A percentile compares a stretch with the other conserved stretches of the same genome.
phyloP scores from a whole-genome alignment of 2,888 invertebrate genomes.

The Diloba caeruleocephala region DNA sequence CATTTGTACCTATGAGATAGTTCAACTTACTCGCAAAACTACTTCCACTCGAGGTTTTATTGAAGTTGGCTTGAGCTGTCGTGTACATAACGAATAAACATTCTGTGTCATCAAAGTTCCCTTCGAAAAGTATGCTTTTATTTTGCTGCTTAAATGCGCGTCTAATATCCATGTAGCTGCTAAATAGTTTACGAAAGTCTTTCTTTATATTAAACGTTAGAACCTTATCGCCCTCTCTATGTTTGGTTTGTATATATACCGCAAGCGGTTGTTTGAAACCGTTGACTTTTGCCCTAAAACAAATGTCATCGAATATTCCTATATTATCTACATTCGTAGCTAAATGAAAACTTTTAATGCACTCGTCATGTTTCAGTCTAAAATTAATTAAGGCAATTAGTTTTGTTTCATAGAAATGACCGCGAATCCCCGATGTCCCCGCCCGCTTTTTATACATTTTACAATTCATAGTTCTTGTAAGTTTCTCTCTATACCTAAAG shows the following conservation, averaged over 20 bases:
- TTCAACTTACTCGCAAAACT: conserved; percentile 7
- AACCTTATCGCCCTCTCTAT: conserved; percentile 33
- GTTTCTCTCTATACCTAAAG: too few relatives aligned
- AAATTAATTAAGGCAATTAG: conserved; percentile 42
- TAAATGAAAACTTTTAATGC: conserved; percentile 40
- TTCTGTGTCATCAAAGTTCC: conserved; percentile 24
- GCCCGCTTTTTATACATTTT: conserved; percentile 28
- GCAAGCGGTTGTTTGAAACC: conserved; percentile 15
- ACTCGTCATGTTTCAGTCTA: conserved; percentile 21
- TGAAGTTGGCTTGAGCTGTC: conserved; percentile 26
- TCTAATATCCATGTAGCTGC: conserved; percentile 33
- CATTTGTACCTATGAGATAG: conserved; percentile 34
- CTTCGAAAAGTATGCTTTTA: conserved; percentile 23
- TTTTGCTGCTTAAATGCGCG: conserved; percentile 16
- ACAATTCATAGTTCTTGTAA: too few relatives aligned
- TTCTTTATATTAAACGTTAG: conserved; percentile 17
- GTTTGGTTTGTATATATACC: conserved; percentile 46
- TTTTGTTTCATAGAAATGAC: conserved; percentile 52
- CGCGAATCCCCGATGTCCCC: conserved; percentile 44
- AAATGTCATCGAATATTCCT: conserved; percentile 50
- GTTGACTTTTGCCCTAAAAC: conserved; percentile 35
- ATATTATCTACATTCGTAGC: conserved; percentile 43
- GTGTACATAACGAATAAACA: conserved; percentile 46
- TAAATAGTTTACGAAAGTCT: conserved; percentile 30
- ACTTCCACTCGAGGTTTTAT: conserved; percentile 8